Conservation (phyloP, 1,140 invertebrate species). For the Zaprionus kolodkinae region DNA sequence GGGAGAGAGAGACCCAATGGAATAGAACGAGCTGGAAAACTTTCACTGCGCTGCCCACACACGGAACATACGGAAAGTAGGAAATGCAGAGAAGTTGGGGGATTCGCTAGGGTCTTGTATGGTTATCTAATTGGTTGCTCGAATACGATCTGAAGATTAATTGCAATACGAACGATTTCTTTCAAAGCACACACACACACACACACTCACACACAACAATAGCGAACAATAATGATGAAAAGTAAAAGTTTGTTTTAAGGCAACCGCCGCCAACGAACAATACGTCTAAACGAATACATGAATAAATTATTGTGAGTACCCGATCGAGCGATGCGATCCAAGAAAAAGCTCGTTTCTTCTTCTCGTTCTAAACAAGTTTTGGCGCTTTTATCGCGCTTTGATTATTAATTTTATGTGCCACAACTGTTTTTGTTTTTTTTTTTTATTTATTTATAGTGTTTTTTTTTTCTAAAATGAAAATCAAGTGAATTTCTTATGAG, state of each 20-base stretch:
- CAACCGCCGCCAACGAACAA: conserved; percentile 47
- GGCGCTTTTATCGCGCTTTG: conserved; percentile 29
- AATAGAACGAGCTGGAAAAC: conserved; percentile 61
- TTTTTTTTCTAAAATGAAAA: conserved; percentile 18
- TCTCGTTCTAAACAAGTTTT: conserved; percentile 69
- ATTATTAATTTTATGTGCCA: conserved; percentile 58
- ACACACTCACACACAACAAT: conserved; percentile 39
- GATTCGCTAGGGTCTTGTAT: conserved; percentile 26
- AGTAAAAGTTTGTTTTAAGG: conserved; percentile 74
- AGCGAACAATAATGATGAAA: conserved; percentile 57
- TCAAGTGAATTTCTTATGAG: conserved; percentile 6
- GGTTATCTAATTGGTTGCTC: conserved; percentile 71
- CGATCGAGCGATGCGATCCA: not conserved
- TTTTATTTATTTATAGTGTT: no score
- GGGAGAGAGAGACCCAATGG: conserved; percentile 49
- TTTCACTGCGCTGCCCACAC: conserved; percentile 67
- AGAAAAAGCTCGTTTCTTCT: not conserved
- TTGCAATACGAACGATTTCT: conserved; percentile 69
- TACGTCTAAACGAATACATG: conserved; percentile 65
- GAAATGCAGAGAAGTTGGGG: conserved; percentile 1
- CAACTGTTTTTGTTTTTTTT: conserved; percentile 39
- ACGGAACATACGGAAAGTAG: not conserved
- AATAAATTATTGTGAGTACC: conserved; percentile 61
- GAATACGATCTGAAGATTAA: conserved; percentile 59
- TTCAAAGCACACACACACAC: conserved; percentile 17